phyloP scores from a whole-genome alignment of 2,113 vertebrate genomes.

The Ctenomys sociabilis region DNA sequence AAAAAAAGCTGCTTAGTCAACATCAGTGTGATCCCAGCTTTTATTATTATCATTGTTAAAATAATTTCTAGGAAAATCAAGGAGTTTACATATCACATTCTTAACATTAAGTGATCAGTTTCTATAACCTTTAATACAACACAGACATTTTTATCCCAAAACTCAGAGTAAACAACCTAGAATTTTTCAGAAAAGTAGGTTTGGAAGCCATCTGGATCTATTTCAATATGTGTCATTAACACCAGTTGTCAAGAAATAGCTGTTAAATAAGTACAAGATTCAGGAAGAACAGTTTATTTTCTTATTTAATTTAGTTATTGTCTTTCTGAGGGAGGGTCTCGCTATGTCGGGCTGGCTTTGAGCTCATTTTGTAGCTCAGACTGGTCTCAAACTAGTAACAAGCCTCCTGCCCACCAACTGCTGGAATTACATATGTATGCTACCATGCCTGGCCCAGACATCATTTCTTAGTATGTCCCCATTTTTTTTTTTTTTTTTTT shows the following conservation, averaged over 20 bases:
- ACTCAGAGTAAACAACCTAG: background rate
- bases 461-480: too few species aligned
- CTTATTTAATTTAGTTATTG: too few species aligned
- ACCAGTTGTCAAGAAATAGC: background rate
- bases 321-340: too few species aligned
- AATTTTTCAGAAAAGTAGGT: background rate
- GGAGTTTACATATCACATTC: background rate
- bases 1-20: constrained; percentile 59
- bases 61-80: constrained; percentile 21
- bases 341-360: too few species aligned
- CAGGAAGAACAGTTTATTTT: background rate
- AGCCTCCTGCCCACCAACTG: too few species aligned
- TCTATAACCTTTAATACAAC: background rate
- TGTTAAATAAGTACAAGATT: background rate
- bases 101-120: background rate
- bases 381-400: too few species aligned
- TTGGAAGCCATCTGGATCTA: background rate
- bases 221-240: background rate
- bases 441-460: too few species aligned
- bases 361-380: too few species aligned
- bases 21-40: background rate
- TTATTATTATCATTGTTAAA: background rate
- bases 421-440: too few species aligned
- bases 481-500: too few species aligned
- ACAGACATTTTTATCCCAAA: background rate